Conservation (phyloP, 1,140 invertebrate species). For the Tetraneura akinire region DNA sequence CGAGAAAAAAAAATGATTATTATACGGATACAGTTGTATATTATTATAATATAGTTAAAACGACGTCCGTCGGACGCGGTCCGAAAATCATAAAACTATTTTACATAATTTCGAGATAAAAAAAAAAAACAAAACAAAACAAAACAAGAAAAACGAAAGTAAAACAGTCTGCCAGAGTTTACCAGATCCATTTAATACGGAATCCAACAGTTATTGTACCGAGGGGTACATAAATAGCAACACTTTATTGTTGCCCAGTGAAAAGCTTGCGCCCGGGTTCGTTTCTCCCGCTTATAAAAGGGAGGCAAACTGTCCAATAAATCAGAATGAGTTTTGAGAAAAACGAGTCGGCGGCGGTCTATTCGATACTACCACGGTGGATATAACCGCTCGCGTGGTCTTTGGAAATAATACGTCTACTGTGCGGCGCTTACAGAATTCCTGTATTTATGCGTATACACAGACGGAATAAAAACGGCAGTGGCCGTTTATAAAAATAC, state of each 20-base stretch:
- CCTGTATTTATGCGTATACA: background rate
- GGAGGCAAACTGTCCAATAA: constrained; percentile 9
- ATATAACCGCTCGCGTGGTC: no score
- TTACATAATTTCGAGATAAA: constrained; percentile 35
- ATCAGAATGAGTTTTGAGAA: constrained; percentile 32
- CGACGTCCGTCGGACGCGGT: background rate
- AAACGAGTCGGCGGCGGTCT: background rate
- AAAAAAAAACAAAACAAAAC: background rate
- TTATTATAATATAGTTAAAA: no score
- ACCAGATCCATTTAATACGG: background rate
- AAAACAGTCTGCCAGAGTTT: background rate
- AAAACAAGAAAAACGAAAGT: no score
- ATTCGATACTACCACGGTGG: background rate
- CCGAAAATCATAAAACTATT: constrained; percentile 24
- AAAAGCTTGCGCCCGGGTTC: background rate
- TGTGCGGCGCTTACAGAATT: background rate
- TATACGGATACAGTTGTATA: background rate
- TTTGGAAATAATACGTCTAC: background rate
- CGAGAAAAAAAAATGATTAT: background rate
- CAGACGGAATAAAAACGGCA: background rate
- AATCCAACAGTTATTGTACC: constrained; percentile 34
- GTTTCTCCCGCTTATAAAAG: background rate
- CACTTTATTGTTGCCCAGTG: constrained; percentile 20
- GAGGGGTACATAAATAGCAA: constrained; percentile 22
- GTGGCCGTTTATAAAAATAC: background rate